These are phyloP conservation scores for Aphidius gifuensis DNA, from an alignment of 1,140 invertebrate species.

Conservation along the genomic window DNA sequence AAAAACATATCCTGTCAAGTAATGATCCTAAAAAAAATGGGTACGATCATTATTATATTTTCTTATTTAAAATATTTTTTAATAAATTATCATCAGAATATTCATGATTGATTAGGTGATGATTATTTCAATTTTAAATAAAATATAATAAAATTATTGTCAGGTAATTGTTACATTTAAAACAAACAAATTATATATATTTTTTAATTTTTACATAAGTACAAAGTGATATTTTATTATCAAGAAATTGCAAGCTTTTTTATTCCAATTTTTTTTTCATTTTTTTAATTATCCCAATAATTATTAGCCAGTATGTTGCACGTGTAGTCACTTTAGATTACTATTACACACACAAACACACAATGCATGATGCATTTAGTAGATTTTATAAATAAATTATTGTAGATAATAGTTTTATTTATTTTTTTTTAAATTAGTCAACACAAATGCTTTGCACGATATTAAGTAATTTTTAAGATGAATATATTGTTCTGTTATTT, in stretches of 20 bases:
- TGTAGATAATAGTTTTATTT: no score
- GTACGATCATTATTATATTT: slow-evolving; percentile 43
- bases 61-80: no score
- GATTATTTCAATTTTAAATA: slow-evolving; percentile 2
- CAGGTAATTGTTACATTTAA: neutral
- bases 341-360: neutral
- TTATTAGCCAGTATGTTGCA: slow-evolving; percentile 4
- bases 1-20: slow-evolving; percentile 44
- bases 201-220: neutral
- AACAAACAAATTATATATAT: slow-evolving; percentile 3
- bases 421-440: no score
- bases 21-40: slow-evolving; percentile 47
- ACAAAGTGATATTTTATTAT: neutral
- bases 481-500: slow-evolving; percentile 9
- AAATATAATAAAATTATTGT: neutral
- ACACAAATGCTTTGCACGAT: slow-evolving; percentile 16
- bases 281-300: slow-evolving; percentile 8
- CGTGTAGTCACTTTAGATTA: slow-evolving; percentile 16
- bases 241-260: slow-evolving; percentile 43
- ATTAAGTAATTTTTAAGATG: neutral
- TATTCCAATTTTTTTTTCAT: slow-evolving; percentile 39
- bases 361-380: slow-evolving; percentile 23
- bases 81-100: slow-evolving; percentile 26
- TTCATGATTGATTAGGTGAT: no score
- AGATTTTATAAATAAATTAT: neutral